Evolutionary conservation across 2,113 vertebrate species (phyloP), one percentile per base, ranked within the genome.

Genomic region (Aldabrachelys gigantea): DNA sequence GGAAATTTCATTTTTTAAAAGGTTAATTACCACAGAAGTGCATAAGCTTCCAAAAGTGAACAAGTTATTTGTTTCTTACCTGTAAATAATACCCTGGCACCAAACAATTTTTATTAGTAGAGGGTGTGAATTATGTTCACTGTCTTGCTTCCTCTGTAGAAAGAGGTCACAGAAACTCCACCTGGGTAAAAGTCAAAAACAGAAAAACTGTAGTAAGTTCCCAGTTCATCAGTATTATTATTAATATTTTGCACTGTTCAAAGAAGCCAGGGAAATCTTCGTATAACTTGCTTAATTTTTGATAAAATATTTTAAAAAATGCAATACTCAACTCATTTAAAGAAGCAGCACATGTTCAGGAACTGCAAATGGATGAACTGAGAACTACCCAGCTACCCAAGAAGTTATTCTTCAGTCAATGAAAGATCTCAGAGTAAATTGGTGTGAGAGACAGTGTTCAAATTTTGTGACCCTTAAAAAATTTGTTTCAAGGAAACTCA

Each of bases 21-120:
- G 69, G 6, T 85, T 52, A 88, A 92, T 65, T 90, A 12, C 29
- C 22, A 62, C 4, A 53, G 6, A 88, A 86, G 44, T 53, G 0
- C 83, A 62, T 5, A 22, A 72, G 21, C 17, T 88, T 88, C 21
- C 35, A 57, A 84, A 47, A 38, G 75, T 38, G 31, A 89, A 62
- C 87, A 0, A 3, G 27, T 8, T 0, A 50, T 47, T 6, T 82
- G 21, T 6, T 25, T 52, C 96, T 89, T 95, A 99, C 99, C 99
- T 98, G 86, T 99, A 99, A 2, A 98, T 97, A 38, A 99, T 59
- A 87, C 98, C 99, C 54, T 99, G 97, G 94, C 95, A 98, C 98
- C 99, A 99, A 49, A 99, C 96, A 50, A 99, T 96, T 88, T 99
- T 99, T 72, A 99, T 96, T 84, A 98, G 97, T 89, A 99, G 98